These are phyloP conservation scores for Hydropsyche tenuis DNA, from an alignment of 1,140 invertebrate genomes.

Conservation along the genomic window DNA sequence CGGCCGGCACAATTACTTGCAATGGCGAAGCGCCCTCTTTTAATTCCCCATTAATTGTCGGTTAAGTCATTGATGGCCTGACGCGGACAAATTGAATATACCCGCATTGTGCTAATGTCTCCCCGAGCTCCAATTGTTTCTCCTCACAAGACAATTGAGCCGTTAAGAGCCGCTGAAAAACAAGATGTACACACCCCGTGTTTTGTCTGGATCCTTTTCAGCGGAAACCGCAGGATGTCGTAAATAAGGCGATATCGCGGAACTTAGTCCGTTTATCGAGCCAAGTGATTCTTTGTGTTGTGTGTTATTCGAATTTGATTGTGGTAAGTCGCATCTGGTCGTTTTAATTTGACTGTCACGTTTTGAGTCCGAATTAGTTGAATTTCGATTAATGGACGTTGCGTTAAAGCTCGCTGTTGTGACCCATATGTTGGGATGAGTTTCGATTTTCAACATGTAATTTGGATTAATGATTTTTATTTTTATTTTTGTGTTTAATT, in stretches of 20 bases:
- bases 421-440: background rate
- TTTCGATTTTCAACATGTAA: background rate
- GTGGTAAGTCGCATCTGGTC: too few species aligned
- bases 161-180: slow-evolving; percentile 10
- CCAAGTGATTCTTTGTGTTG: too few species aligned
- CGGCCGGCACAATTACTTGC: slow-evolving; percentile 1
- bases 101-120: slow-evolving; percentile 28
- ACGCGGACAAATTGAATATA: slow-evolving; percentile 37
- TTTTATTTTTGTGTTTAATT: background rate
- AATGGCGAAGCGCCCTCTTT: slow-evolving; percentile 19
- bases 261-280: too few species aligned
- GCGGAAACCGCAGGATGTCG: too few species aligned
- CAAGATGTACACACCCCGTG: background rate
- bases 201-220: background rate
- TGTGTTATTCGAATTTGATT: too few species aligned
- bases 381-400: background rate
- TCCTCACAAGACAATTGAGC: slow-evolving; percentile 5
- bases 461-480: background rate
- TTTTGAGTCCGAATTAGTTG: background rate
- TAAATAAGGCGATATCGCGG: too few species aligned
- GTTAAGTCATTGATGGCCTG: slow-evolving; percentile 14
- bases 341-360: too few species aligned
- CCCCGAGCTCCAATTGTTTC: slow-evolving; percentile 18
- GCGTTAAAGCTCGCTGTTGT: background rate
- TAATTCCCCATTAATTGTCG: slow-evolving; percentile 31